These are phyloP conservation scores for Notodonta ziczac DNA, from an alignment of 2,888 invertebrate species.

Conservation along the genomic window DNA sequence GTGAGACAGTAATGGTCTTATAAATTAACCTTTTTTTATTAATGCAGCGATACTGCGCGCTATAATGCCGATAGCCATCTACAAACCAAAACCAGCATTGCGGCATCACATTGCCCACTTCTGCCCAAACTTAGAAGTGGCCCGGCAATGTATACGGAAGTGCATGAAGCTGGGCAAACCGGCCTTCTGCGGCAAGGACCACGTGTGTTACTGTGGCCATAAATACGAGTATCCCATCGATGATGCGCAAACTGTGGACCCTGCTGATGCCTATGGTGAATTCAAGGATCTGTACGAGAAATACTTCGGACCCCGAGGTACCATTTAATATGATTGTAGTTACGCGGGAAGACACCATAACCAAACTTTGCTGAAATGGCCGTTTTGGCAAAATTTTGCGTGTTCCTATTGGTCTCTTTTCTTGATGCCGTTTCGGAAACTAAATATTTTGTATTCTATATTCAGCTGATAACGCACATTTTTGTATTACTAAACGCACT, in stretches of 20 bases:
- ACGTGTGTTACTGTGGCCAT: conserved; percentile 73
- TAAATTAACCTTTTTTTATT: too few species aligned
- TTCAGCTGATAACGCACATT: too few species aligned
- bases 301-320: conserved; percentile 57
- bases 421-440: too few species aligned
- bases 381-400: too few species aligned
- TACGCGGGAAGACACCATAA: too few species aligned
- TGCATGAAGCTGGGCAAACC: conserved; percentile 64
- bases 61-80: not conserved
- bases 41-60: not conserved
- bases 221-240: conserved; percentile 35
- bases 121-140: conserved; percentile 62
- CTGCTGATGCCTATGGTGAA: conserved; percentile 37
- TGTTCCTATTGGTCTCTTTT: too few species aligned
- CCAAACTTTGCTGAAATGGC: too few species aligned
- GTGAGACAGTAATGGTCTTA: too few species aligned
- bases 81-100: conserved; percentile 33
- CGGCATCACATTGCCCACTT: conserved; percentile 77
- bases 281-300: conserved; percentile 65
- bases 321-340: too few species aligned
- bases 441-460: too few species aligned
- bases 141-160: conserved; percentile 61
- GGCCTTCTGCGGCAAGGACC: conserved; percentile 76
- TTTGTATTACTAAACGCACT: too few species aligned
- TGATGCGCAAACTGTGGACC: not conserved